Evolutionary conservation across 2,797 vertebrate species (phyloP), one percentile per base, ranked within the genome.

Genomic region (Octomys mimax): DNA sequence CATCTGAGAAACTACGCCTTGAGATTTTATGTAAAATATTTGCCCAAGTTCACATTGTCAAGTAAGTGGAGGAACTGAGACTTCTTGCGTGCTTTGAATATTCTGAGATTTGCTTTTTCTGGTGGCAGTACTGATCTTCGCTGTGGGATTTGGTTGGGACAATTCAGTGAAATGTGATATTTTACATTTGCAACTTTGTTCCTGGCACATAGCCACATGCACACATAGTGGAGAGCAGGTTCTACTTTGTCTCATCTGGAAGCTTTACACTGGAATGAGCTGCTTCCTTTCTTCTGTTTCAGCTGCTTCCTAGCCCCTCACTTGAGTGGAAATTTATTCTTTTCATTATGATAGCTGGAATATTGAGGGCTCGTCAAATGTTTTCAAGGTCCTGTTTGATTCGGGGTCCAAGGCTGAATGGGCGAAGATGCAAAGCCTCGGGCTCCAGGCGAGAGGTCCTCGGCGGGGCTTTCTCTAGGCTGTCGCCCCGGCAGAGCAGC

Each of bases 321-420:
- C 16, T 91, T 75, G 81, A 52, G 7, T 49, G 89, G 73, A 59
- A 28, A 24, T 93, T 88, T 89, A 26, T 80, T 81, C 70, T 95
- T 87, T 81, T 77, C 26, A 42, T 78, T 26, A 68, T 61, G 14
- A 24, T 68, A 86, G 14, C 28, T 52, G 36, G n/a, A 68, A 64
- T 54, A 59, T 0, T n/a, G 61, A 36, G 83, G 49, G 91, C 33
- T 92, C n/a, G 21, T 2, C 3, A 82, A 19, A 92, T 94, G 12
- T 42, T 86, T 94, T 57, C 0, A 28, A 64, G 52, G 18, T 42
- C 18, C 80, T 31, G 3, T 13, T 31, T 54, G 68, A 61, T 80
- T 87, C 71, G 26, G 21, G 36, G n/a, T 70, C 31, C 19, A 11
- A 57, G 42, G 33, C 49, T 18, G 11, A 62, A 10, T 0, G 1